These are phyloP conservation scores for Drosophila niveifrons DNA, from an alignment of 2,888 invertebrate genomes.

Conservation along the genomic window DNA sequence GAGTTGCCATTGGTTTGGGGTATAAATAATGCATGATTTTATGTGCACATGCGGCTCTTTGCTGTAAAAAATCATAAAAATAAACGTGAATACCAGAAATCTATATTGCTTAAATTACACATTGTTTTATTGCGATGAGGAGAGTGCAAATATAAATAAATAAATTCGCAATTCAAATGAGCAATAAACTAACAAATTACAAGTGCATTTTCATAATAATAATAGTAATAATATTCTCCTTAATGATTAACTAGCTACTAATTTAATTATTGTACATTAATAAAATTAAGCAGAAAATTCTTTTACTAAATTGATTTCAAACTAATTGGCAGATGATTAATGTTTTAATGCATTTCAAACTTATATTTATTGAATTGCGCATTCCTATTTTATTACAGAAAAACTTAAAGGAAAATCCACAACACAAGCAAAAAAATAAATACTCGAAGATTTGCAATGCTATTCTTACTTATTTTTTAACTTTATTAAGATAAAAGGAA, in stretches of 20 bases:
- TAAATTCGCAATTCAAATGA: constrained; percentile 2
- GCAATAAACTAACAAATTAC: not conserved
- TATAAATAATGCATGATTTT: constrained; percentile 2
- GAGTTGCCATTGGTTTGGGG: not conserved
- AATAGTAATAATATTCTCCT: too few relatives aligned
- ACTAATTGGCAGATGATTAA: not conserved
- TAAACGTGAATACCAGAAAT: not conserved
- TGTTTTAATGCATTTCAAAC: not conserved
- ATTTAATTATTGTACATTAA: not conserved
- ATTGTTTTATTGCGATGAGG: not conserved
- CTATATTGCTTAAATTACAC: constrained; percentile 1
- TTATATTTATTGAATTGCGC: not conserved
- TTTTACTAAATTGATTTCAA: not conserved
- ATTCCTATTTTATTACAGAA: too few relatives aligned
- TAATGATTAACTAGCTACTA: too few relatives aligned
- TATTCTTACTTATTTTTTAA: too few relatives aligned
- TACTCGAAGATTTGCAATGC: too few relatives aligned
- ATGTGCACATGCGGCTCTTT: not conserved
- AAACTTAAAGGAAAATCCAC: too few relatives aligned
- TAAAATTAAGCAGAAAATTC: not conserved
- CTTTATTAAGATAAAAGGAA: too few relatives aligned
- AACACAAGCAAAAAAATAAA: too few relatives aligned
- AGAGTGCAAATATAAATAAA: not conserved
- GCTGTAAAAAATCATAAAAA: constrained; percentile 4
- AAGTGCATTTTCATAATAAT: not conserved